Evolutionary conservation across 2,888 invertebrate species (phyloP), one percentile per base, ranked within the genome.

Genomic region (Drosophila anomalata): DNA sequence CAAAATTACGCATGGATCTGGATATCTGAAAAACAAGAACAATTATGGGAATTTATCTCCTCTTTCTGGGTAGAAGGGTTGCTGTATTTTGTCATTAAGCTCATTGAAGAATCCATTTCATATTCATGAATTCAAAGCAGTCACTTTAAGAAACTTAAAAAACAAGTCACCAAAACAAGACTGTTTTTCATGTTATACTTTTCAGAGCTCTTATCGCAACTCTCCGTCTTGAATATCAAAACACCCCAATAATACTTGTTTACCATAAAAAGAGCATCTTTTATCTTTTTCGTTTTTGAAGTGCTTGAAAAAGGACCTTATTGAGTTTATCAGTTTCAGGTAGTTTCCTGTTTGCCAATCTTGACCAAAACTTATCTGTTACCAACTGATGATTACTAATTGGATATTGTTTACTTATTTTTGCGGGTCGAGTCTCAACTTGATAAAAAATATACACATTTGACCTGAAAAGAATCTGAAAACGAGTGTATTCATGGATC

Each of bases 1-100:
- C 71, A 70, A 62, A 79, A 80, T 76, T 74, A 74, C 79, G 81
- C 81, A 51, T 33, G 69, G 58, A 76, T 77, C 85, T 67, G 59
- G 69, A 67, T 65, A 61, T 63, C 62, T 66, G 51, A 22, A 68
- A 51, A 76, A 87, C 84, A 81, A 75, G 54, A 7, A 36, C 36
- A 36, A 75, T 66, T 54, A 57, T 50, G 31, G 44, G 50, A 50
- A 69, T 46, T 12, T 33, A 3, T 41, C 9, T 42, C 22, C 42
- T 11, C 20, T 20, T 17, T 20, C 4, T 17, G 3, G 11, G 4
- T 8, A 4, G 20, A 11, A 42, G 42, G 42, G 42, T 9, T 9
- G 41, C 26, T 26, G 7, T 26, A 26, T 26, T 26, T 26, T 26
- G 7, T 26, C 26, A 26, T 7, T 26, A 26, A 29, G 9, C 9